A percentile compares a stretch with the other conserved stretches of the same genome.
phyloP scores from a whole-genome alignment of 2,888 invertebrate genomes.

The Dynastes maya region DNA sequence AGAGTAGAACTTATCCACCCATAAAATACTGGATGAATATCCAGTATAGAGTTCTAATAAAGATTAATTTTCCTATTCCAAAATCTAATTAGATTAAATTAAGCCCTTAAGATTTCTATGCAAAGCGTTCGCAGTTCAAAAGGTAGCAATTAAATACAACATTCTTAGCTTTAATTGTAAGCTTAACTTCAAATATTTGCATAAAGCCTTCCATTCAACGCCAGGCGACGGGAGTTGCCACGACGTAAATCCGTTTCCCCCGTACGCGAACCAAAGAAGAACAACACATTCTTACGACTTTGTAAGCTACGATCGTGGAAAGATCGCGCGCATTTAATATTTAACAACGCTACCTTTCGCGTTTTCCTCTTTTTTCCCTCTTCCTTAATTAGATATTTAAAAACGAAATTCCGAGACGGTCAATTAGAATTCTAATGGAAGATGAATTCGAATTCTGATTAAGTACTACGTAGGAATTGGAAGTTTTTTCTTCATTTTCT shows the following conservation, averaged over 20 bases:
- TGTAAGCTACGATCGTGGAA: slow-evolving; percentile 1
- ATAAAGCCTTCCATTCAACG: slow-evolving; percentile 18
- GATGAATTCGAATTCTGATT: slow-evolving; percentile 18
- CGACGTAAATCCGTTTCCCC: neutral
- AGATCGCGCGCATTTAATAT: slow-evolving; percentile 26
- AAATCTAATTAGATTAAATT: slow-evolving; percentile 10
- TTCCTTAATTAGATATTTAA: slow-evolving; percentile 30
- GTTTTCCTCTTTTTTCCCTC: neutral
- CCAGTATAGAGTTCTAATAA: neutral
- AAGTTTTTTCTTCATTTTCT: neutral
- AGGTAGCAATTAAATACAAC: slow-evolving; percentile 8
- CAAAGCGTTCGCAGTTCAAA: neutral
- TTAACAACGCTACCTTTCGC: slow-evolving; percentile 11
- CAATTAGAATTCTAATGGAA: slow-evolving; percentile 39
- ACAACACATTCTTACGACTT: slow-evolving; percentile 3
- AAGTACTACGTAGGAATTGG: neutral
- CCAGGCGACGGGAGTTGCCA: neutral
- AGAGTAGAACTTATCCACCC: too few species aligned
- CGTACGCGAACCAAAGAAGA: neutral
- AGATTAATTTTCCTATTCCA: neutral
- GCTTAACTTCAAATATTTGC: slow-evolving; percentile 35
- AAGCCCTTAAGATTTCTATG: neutral
- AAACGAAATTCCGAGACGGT: slow-evolving; percentile 23
- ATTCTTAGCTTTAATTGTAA: slow-evolving; percentile 20
- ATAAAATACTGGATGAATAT: too few species aligned